A percentile compares a stretch with the other conserved stretches of the same genome.
Evolutionary conservation across 1,140 invertebrate genomes (phyloP).

Genomic region (Microplitis demolitor): DNA sequence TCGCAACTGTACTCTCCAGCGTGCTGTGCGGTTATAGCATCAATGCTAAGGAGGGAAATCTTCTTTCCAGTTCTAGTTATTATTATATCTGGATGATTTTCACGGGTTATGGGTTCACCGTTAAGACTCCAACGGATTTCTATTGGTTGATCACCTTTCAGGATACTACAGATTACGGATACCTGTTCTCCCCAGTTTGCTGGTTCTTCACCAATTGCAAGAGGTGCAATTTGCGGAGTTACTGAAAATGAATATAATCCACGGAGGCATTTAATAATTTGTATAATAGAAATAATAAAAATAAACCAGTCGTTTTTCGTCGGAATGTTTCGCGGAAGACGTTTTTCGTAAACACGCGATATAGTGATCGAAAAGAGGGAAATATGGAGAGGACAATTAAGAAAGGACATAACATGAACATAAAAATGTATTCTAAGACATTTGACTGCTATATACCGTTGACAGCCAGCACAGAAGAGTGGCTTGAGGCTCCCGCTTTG

Average conservation of each 20-base stretch:
- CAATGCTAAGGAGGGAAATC: slow-evolving; percentile 69
- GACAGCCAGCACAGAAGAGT: slow-evolving; percentile 73
- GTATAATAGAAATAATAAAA: too few species aligned
- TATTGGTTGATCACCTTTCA: slow-evolving; percentile 64
- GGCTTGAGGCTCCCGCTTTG: slow-evolving; percentile 69
- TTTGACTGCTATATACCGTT: slow-evolving; percentile 67
- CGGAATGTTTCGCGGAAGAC: too few species aligned
- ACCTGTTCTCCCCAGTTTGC: slow-evolving; percentile 66
- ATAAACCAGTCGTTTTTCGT: too few species aligned
- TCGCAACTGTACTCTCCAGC: slow-evolving; percentile 67
- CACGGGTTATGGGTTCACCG: slow-evolving; percentile 63
- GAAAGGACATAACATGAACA: not conserved
- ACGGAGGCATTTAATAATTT: not conserved
- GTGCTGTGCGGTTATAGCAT: slow-evolving; percentile 64
- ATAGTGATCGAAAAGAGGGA: not conserved
- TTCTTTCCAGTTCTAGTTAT: slow-evolving; percentile 74
- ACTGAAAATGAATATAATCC: slow-evolving; percentile 53
- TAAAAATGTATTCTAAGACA: too few species aligned
- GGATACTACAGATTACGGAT: slow-evolving; percentile 66
- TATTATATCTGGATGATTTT: slow-evolving; percentile 69
- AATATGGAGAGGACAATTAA: not conserved
- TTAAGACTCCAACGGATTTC: slow-evolving; percentile 68
- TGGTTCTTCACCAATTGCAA: slow-evolving; percentile 66
- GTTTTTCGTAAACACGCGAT: too few species aligned
- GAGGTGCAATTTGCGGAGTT: slow-evolving; percentile 67